phyloP scores from a whole-genome alignment of 1,140 invertebrate genomes.

The Rhynchophorus ferrugineus region DNA sequence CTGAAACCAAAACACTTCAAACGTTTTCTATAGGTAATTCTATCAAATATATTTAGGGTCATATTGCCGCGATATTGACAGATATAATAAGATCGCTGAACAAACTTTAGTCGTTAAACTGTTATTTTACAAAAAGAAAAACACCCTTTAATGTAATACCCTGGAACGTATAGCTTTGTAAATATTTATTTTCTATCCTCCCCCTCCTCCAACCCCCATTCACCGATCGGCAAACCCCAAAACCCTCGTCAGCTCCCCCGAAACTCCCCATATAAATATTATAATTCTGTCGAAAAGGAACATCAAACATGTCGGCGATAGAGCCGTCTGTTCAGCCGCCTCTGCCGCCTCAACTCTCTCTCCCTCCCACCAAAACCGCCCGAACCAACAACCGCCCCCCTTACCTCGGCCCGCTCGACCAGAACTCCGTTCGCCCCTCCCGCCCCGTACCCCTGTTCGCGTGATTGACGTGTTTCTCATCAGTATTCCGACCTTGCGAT shows the following conservation, averaged over 20 bases:
- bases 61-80: no score
- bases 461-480: constrained; percentile 46
- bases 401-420: not conserved
- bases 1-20: no score
- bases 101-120: no score
- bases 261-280: constrained; percentile 3
- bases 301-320: constrained; percentile 17
- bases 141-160: no score
- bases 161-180: no score
- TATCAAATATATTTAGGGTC: no score
- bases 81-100: no score
- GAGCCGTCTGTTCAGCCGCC: constrained; percentile 9
- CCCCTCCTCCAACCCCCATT: not conserved
- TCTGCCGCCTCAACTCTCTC: not conserved
- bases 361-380: no score
- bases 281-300: not conserved
- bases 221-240: no score
- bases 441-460: not conserved
- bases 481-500: constrained; percentile 53
- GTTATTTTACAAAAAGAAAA: no score
- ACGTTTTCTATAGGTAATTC: no score
- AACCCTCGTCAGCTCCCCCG: not conserved
- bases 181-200: not conserved
- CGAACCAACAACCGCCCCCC: no score
- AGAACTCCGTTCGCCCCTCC: not conserved